Conservation (phyloP, 1,140 invertebrate species). For the Vanessa atalanta region DNA sequence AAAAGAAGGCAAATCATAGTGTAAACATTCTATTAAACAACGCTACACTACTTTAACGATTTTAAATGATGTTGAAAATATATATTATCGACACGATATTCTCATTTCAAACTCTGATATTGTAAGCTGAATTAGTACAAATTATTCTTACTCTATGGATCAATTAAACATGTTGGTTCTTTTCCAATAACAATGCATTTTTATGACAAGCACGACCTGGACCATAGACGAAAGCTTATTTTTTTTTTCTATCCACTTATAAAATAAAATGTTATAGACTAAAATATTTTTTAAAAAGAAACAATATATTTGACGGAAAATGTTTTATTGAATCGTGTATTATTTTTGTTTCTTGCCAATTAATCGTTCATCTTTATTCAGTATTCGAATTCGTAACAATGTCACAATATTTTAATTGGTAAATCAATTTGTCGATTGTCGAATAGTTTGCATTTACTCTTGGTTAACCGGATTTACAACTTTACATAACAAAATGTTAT, state of each 20-base stretch:
- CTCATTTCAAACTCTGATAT: no score
- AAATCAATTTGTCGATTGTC: slow-evolving; percentile 10
- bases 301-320: neutral
- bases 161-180: no score
- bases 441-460: slow-evolving; percentile 1
- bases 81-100: no score
- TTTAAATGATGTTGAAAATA: no score
- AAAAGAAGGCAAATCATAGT: no score
- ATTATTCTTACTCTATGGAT: no score
- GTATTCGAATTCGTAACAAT: neutral
- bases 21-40: no score
- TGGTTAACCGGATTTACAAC: neutral
- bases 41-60: no score
- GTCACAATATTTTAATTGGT: slow-evolving; percentile 9
- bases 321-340: neutral
- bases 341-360: slow-evolving; percentile 9
- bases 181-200: no score
- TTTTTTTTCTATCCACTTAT: neutral
- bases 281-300: neutral
- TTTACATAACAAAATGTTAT: neutral
- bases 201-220: no score
- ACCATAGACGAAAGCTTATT: neutral
- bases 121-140: no score
- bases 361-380: slow-evolving; percentile 9
- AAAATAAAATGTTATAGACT: neutral